These are phyloP conservation scores for Hydractinia symbiolongicarpus DNA, from an alignment of 30 jellyfish, hydroid and myxozoan genomes.

Conservation along the genomic window DNA sequence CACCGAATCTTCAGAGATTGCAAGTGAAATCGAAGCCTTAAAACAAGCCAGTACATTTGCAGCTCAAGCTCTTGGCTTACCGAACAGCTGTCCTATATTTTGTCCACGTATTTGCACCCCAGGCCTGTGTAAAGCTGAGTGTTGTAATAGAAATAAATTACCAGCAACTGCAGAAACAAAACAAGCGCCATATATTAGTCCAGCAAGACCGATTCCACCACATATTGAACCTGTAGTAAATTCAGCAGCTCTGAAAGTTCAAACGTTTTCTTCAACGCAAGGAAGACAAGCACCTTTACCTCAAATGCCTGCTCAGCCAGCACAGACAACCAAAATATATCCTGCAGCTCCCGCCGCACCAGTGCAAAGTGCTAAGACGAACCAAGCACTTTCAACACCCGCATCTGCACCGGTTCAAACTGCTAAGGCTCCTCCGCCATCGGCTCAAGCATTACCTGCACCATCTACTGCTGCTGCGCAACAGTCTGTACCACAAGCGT, in stretches of 20 bases:
- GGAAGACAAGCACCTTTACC: conserved; percentile 7
- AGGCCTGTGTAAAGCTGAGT: conserved; percentile 70
- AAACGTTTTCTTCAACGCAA: background rate
- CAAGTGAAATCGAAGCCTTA: conserved; percentile 71
- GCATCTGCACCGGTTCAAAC: conserved; percentile 69
- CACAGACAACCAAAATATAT: conserved; percentile 69
- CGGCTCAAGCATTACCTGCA: conserved; percentile 20
- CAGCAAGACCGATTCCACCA: too few relatives aligned
- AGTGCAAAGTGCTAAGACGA: conserved; percentile 37
- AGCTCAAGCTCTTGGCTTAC: conserved; percentile 71
- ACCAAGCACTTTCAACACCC: conserved; percentile 55
- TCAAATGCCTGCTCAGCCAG: conserved; percentile 40
- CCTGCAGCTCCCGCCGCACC: conserved; percentile 65
- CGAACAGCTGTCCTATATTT: conserved; percentile 87
- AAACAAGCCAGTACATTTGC: conserved; percentile 76
- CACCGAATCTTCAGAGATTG: conserved; percentile 37
- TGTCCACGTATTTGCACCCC: conserved; percentile 90
- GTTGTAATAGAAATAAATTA: conserved; percentile 46
- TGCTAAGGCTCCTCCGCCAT: conserved; percentile 33
- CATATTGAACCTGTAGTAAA: conserved; percentile 2
- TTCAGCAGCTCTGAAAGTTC: background rate
- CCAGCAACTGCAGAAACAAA: too few relatives aligned
- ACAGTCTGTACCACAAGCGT: background rate
- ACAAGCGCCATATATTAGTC: too few relatives aligned
- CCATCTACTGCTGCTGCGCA: conserved; percentile 9